Evolutionary conservation across 2,888 invertebrate genomes (phyloP), one percentile per base, ranked within the genome.

Genomic region (Psylliodes chrysocephalus): DNA sequence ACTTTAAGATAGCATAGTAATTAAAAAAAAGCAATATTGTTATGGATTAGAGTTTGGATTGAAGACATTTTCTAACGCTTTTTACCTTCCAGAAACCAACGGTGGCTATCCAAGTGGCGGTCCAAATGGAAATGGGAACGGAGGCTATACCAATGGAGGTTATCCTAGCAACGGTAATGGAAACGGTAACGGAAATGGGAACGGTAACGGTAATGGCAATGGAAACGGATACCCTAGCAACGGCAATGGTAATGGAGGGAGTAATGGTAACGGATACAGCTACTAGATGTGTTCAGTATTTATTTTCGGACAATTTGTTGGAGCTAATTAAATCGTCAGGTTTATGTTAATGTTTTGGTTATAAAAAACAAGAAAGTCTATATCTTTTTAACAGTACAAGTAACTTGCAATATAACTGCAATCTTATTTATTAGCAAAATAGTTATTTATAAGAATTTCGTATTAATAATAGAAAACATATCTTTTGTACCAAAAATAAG

Each of bases 101-200:
- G 46, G 60, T 1, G 69, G 72, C 15, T 71, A 71, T 33, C 71
- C 70, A 49, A 61, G 68, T n/a, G 70, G 70, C 25, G 61, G 70
- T 44, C 64, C 68, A 8, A 56, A 57, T 30, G 66, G 63, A 28
- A 67, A 68, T 54, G 69, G 69, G 4, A 64, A 68, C 33, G 66
- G 66, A 3, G 57, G 57, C n/a, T 57, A 57, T 46, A 46, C 46
- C 5, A 57, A 57, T 22, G 57, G 57, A 1, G 57, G 57, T 35
- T 57, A 57, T n/a, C 53, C 65, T 14, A 40, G 42, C 14, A 60
- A 55, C 22, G 62, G 62, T 7, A 60, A 69, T 17, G 64, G 64
- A 25, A 64, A 68, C 33, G 64, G 69, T 7, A 62, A 68, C 12
- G 62, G 53, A 1, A 54, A 60, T 12, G 60, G 67, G 7, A 64